A percentile compares a stretch with the other conserved stretches of the same genome.
Conservation (phyloP, 2,797 vertebrate genomes). For the Megaceryle alcyon region DNA sequence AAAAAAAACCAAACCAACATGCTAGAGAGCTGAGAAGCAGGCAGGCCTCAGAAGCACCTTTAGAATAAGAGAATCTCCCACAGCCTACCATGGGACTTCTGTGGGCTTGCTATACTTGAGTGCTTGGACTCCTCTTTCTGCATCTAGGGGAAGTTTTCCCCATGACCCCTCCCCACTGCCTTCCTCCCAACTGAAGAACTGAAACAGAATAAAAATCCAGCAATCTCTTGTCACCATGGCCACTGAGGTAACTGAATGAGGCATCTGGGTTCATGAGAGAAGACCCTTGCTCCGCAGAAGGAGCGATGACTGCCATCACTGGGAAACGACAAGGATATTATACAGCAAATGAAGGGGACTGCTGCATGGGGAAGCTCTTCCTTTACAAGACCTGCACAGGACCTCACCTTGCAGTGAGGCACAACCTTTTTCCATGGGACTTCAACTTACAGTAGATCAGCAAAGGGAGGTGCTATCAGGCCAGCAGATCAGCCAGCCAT, state of each 20-base stretch:
- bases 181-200: not conserved
- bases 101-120: not conserved
- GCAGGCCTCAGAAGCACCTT: slow-evolving; percentile 24
- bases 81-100: not conserved
- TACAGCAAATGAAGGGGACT: not conserved
- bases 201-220: not conserved
- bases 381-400: not conserved
- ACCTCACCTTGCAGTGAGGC: not conserved
- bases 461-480: not conserved
- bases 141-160: not conserved
- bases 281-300: not conserved
- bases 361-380: not conserved
- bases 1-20: not conserved
- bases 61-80: not conserved
- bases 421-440: not conserved
- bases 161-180: not conserved
- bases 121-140: not conserved
- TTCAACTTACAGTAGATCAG: not conserved
- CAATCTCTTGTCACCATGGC: not conserved
- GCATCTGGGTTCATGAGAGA: not conserved
- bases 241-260: not conserved
- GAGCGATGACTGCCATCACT: rapidly evolving
- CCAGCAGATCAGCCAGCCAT: not conserved
- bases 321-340: not conserved
- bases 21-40: not conserved